Conservation (phyloP, 2,888 invertebrate species). For the Dasysyrphus tricinctus region DNA sequence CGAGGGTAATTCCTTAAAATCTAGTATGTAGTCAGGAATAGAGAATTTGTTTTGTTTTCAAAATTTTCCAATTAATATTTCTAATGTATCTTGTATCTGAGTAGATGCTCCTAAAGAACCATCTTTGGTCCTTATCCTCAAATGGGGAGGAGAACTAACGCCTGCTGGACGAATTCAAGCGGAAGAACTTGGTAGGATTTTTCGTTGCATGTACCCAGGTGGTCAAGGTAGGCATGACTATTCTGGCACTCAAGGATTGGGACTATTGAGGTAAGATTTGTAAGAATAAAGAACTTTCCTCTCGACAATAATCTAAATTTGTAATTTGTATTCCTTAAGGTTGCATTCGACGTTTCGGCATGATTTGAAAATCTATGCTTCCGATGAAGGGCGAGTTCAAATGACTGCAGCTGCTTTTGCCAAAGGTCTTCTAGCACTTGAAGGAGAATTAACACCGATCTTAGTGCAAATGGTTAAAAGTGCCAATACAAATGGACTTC, state of each 20-base stretch:
- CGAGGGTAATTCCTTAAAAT: slow-evolving; percentile 88
- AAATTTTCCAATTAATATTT: background rate
- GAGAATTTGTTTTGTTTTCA: background rate
- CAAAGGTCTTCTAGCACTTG: slow-evolving; percentile 97
- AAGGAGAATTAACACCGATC: slow-evolving; percentile 99
- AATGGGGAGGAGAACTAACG: slow-evolving; percentile 99
- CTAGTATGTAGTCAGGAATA: slow-evolving; percentile 76
- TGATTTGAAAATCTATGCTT: slow-evolving; percentile 99
- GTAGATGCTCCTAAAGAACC: slow-evolving; percentile 91
- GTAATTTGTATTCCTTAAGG: slow-evolving; percentile 78
- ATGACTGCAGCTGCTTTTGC: slow-evolving; percentile 99
- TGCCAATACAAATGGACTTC: slow-evolving; percentile 98
- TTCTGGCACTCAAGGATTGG: slow-evolving; percentile 97
- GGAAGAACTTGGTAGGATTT: slow-evolving; percentile 98
- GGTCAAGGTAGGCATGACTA: slow-evolving; percentile 97
- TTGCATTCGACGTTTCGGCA: slow-evolving; percentile 99
- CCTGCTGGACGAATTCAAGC: slow-evolving; percentile 99
- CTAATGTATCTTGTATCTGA: slow-evolving; percentile 84
- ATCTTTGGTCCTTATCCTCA: slow-evolving; percentile 96
- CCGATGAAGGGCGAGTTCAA: slow-evolving; percentile 99
- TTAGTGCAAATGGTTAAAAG: slow-evolving; percentile 99
- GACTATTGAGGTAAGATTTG: slow-evolving; percentile 88
- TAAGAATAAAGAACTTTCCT: background rate
- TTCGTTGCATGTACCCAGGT: slow-evolving; percentile 99
- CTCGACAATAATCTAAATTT: background rate